Evolutionary conservation across 2,113 vertebrate genomes (phyloP), one percentile per base, ranked within the genome.

Genomic region (Sciurus niger): DNA sequence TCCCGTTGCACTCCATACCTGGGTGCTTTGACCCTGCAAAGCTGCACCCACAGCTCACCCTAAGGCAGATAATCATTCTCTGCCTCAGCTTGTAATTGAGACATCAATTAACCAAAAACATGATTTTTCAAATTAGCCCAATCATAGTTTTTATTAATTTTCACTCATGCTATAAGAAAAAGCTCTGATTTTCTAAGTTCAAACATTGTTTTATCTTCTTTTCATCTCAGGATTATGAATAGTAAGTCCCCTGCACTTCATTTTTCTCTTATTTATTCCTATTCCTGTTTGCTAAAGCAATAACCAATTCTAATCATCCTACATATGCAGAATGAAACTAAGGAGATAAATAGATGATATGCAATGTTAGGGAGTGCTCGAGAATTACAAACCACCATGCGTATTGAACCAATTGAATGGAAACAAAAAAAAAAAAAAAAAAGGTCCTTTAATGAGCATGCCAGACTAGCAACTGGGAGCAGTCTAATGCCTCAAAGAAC

Each of bases 201-300:
- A 34, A 58, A 83, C 84, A 46, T 32, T 25, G 55, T 90, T 90
- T 96, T 60, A 28, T 79, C 48, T 73, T 90, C n/a, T 46, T 43
- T 92, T 96, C 4, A 84, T 88, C 34, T 96, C 53, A 77, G 40
- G 37, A 80, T 84, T 80, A 83, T 86, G 60, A 77, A 58, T 55
- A 32, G 73, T 83, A 48, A 32, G 12, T 67, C 13, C 2, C 67
- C 74, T 87, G 76, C 25, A 68, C 25, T 46, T n/a, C 6, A 46
- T 92, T 48, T 58, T 90, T 87, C 12, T 85, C 20, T 60, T 43
- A 43, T 67, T 25, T 51, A 25, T 80, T 43, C 8, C 37, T 65
- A 78, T 4, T 88, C 78, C 43, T 67, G 20, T 89, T 65, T 87
- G 13, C 37, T 76, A 4, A 86, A 79, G 84, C 83, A 83, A 46